Percentiles rank a stretch among this genome's conserved stretches.
phyloP scores from a whole-genome alignment of 2,888 invertebrate species.

The Xiphydria camelus region DNA sequence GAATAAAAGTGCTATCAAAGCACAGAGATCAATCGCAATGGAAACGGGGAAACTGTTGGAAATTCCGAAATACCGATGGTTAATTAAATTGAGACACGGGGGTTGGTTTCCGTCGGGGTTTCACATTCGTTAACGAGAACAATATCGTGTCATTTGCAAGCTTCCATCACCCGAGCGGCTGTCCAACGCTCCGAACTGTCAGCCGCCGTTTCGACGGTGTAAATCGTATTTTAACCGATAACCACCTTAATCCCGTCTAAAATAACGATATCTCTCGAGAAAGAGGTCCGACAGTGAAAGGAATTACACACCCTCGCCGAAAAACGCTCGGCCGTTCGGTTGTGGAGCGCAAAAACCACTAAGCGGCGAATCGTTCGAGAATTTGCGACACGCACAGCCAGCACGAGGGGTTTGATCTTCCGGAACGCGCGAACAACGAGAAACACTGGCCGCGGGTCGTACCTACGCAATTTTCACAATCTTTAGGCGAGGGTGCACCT shows the following conservation, averaged over 20 bases:
- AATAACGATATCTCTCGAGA: too few species aligned
- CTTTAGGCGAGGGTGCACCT: conserved; percentile 34
- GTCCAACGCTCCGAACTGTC: conserved; percentile 19
- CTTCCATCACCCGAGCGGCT: conserved; percentile 10
- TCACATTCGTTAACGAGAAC: conserved; percentile 24
- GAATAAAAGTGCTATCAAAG: too few species aligned
- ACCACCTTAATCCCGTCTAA: too few species aligned
- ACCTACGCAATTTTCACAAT: conserved; percentile 20
- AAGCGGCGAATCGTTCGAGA: background rate
- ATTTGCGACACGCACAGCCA: background rate
- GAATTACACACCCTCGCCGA: background rate
- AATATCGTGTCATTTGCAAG: conserved; percentile 26
- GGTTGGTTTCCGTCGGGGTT: conserved; percentile 18
- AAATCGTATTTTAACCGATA: too few species aligned
- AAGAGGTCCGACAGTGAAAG: too few species aligned
- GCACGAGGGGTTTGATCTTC: background rate
- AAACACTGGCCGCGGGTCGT: conserved; percentile 8
- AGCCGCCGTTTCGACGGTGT: conserved; percentile 22
- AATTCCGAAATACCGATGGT: background rate
- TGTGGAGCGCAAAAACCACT: background rate
- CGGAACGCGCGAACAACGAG: background rate
- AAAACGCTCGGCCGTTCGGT: background rate
- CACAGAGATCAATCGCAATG: background rate
- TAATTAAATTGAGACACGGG: conserved; percentile 11
- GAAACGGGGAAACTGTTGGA: background rate